Conservation (phyloP, 2,888 invertebrate species). For the Protonemura montana region DNA sequence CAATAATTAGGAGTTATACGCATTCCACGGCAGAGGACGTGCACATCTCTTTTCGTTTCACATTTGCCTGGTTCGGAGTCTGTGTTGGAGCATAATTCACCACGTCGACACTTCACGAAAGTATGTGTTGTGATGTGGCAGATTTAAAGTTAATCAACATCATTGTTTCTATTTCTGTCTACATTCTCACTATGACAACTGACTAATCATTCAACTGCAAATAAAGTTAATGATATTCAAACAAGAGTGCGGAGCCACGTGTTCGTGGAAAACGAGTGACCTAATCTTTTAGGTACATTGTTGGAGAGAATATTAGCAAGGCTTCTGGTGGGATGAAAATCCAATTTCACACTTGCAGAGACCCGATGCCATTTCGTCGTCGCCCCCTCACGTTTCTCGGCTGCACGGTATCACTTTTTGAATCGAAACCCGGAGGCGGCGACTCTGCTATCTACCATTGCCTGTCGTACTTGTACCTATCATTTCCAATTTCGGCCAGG, state of each 20-base stretch:
- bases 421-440: neutral
- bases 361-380: neutral
- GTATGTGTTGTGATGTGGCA: no score
- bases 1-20: neutral
- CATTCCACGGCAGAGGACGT: neutral
- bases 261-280: neutral
- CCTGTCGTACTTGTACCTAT: neutral
- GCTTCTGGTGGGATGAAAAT: neutral
- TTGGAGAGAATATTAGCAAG: neutral
- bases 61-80: neutral
- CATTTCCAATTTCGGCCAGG: neutral
- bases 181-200: no score
- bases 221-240: no score
- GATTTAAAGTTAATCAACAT: neutral
- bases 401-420: neutral
- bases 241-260: no score
- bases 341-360: neutral
- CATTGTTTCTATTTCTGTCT: neutral
- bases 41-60: neutral
- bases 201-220: no score
- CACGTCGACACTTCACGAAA: neutral
- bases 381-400: neutral
- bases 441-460: neutral
- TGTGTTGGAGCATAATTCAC: neutral
- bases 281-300: neutral